phyloP scores from a whole-genome alignment of 2,888 invertebrate genomes.

The Pyrrhosoma nymphula region DNA sequence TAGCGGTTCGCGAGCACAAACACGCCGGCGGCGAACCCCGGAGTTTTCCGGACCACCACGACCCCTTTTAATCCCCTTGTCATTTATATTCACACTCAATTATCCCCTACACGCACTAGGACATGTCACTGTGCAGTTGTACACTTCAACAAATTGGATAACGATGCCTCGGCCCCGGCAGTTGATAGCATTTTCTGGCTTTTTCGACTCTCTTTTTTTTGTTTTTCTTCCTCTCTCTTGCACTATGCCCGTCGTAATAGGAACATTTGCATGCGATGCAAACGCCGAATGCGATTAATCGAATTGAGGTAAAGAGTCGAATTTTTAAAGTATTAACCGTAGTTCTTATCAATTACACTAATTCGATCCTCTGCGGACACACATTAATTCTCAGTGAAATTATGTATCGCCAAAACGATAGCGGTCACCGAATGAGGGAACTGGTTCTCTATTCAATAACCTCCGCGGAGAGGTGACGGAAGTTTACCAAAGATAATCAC shows the following conservation, averaged over 20 bases:
- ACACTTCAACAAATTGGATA: conserved; percentile 26
- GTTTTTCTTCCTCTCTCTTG: background rate
- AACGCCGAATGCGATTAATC: background rate
- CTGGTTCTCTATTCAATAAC: background rate
- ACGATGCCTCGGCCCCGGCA: background rate
- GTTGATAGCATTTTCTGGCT: background rate
- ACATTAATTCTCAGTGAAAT: background rate
- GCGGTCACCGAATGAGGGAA: background rate
- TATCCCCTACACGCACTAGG: conserved; percentile 16
- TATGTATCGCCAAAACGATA: background rate
- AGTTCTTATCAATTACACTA: background rate
- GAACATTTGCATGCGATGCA: background rate
- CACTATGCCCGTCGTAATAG: background rate
- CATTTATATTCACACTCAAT: conserved; percentile 39
- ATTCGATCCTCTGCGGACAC: background rate
- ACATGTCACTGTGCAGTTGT: conserved; percentile 2
- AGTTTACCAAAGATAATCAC: background rate
- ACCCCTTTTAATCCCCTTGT: background rate
- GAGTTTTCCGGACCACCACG: background rate
- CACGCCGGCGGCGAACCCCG: background rate
- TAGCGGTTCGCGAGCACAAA: background rate
- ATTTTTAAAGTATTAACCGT: background rate
- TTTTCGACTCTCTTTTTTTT: background rate
- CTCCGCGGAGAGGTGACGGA: background rate
- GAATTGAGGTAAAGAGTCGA: background rate